A percentile compares a stretch with the other conserved stretches of the same genome.
These are phyloP conservation scores for Lamellibrachia columna DNA, from an alignment of 2,888 invertebrate genomes.

Conservation along the genomic window DNA sequence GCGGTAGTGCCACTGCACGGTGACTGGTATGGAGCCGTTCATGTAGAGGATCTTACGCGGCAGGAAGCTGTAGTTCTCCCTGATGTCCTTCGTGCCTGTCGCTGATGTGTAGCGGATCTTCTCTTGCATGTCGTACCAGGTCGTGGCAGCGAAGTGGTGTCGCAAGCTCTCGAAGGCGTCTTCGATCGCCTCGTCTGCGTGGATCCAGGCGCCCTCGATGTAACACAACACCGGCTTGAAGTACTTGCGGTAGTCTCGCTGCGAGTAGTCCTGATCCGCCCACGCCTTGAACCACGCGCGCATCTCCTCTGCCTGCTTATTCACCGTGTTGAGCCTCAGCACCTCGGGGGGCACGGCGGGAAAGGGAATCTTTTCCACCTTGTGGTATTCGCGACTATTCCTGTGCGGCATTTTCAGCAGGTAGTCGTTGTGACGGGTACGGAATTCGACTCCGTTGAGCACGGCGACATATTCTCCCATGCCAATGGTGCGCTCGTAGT, in stretches of 20 bases:
- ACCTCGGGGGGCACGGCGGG: constrained; percentile 48
- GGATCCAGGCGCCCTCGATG: constrained; percentile 57
- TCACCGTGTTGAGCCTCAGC: constrained; percentile 38
- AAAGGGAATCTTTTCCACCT: constrained; percentile 19
- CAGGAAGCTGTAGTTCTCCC: constrained; percentile 51
- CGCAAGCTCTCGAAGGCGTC: constrained; percentile 45
- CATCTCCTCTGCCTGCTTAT: constrained; percentile 50
- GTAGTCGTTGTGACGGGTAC: constrained; percentile 43
- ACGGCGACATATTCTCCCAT: constrained; percentile 47
- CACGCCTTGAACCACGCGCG: constrained; percentile 55
- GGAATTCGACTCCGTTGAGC: constrained; percentile 56
- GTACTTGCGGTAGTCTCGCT: constrained; percentile 50
- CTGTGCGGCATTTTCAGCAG: constrained; percentile 30
- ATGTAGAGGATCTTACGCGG: constrained; percentile 33
- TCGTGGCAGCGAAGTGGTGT: constrained; percentile 49
- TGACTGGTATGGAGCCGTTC: constrained; percentile 29
- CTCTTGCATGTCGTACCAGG: constrained; percentile 51
- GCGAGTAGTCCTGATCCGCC: constrained; percentile 44
- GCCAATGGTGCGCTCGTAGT: constrained; percentile 47
- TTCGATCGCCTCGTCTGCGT: not conserved
- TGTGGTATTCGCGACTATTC: constrained; percentile 25
- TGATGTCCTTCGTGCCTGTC: constrained; percentile 47
- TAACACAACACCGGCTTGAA: constrained; percentile 56
- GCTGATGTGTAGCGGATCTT: constrained; percentile 49
- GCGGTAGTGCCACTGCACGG: constrained; percentile 44